Percentiles rank a stretch among this genome's conserved stretches.
Evolutionary conservation across 1,140 invertebrate species (phyloP).

Genomic region (Dryas iulia): DNA sequence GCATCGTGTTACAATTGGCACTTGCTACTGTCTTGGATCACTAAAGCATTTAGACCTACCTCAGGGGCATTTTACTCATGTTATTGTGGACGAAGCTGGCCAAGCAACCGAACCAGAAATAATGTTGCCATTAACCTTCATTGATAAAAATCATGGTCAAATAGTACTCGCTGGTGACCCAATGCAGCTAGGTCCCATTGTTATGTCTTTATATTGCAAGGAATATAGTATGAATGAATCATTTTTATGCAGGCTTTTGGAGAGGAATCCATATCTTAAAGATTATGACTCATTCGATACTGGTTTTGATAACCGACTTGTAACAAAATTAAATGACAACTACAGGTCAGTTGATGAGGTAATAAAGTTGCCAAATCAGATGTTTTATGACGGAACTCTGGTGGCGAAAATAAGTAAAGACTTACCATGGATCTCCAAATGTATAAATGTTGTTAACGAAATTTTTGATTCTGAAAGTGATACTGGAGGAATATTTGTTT

Average conservation of each 20-base stretch:
- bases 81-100: slow-evolving; percentile 95
- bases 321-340: slow-evolving; percentile 88
- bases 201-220: slow-evolving; percentile 84
- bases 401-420: slow-evolving; percentile 77
- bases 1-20: slow-evolving; percentile 91
- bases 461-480: slow-evolving; percentile 50
- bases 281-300: slow-evolving; percentile 75
- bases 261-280: slow-evolving; percentile 84
- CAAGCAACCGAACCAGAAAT: slow-evolving; percentile 95
- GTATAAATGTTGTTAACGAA: slow-evolving; percentile 63
- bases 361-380: slow-evolving; percentile 86
- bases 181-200: slow-evolving; percentile 92
- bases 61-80: slow-evolving; percentile 90
- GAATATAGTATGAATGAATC: slow-evolving; percentile 86
- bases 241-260: slow-evolving; percentile 85
- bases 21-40: slow-evolving; percentile 87
- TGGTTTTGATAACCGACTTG: slow-evolving; percentile 84
- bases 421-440: slow-evolving; percentile 51
- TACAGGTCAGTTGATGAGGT: slow-evolving; percentile 91
- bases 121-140: slow-evolving; percentile 85
- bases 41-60: slow-evolving; percentile 85
- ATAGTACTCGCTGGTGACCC: slow-evolving; percentile 95
- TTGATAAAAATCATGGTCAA: slow-evolving; percentile 81
- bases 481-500: slow-evolving; percentile 88
- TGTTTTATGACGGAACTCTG: slow-evolving; percentile 92